A percentile compares a stretch with the other conserved stretches of the same genome.
phyloP scores from a whole-genome alignment of 2,888 invertebrate genomes.

The Coronaproctus castanopsis region DNA sequence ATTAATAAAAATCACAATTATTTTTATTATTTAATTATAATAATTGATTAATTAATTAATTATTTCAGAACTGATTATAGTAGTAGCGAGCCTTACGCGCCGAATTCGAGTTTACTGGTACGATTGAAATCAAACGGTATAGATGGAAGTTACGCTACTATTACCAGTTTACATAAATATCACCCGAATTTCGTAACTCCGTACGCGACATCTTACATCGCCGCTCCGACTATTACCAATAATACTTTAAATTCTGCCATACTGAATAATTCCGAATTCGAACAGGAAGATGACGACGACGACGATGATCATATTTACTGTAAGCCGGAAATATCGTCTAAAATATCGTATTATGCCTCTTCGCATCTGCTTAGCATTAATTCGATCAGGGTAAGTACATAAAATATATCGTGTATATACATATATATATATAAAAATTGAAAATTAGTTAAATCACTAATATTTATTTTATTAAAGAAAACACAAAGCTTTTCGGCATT shows the following conservation, averaged over 20 bases:
- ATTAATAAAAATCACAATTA: too few species aligned
- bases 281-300: too few species aligned
- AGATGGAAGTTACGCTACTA: constrained; percentile 63
- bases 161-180: constrained; percentile 58
- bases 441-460: too few species aligned
- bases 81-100: constrained; percentile 46
- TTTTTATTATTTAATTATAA: too few species aligned
- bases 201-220: constrained; percentile 38
- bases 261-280: too few species aligned
- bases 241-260: background rate
- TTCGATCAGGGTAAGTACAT: constrained; percentile 7
- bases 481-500: too few species aligned
- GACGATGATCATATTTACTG: constrained; percentile 30
- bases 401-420: too few species aligned
- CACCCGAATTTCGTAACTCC: constrained; percentile 35
- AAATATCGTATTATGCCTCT: constrained; percentile 58
- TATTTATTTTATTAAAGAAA: too few species aligned
- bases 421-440: too few species aligned
- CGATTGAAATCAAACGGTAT: constrained; percentile 49
- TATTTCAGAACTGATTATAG: too few species aligned
- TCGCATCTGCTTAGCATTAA: constrained; percentile 35
- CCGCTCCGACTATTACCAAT: constrained; percentile 12
- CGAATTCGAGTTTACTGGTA: constrained; percentile 54
- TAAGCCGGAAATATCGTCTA: constrained; percentile 36
- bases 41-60: too few species aligned